Base-by-base conservation (phyloP, 2,888 invertebrate species). In the Gryllus longicercus region DNA sequence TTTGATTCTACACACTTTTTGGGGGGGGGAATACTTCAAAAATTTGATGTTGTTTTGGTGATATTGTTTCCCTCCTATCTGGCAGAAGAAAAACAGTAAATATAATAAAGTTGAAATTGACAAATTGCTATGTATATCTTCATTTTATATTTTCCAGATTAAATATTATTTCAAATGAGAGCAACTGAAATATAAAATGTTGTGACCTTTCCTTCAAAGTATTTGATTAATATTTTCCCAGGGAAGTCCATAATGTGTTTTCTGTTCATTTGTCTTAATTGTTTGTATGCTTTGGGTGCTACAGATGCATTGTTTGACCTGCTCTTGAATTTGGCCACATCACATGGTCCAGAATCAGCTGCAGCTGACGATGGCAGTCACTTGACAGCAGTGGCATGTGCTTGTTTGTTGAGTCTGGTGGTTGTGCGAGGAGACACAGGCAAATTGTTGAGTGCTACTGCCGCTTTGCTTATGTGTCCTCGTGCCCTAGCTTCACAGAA, bases 351-450 rank as follows among this genome's bases (percentile, higher is more conserved):
- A 79, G 89, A 90, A 85, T 89, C 90, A 83, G 89, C 89, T 79
- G 89, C 88, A 83, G 90, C 91, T 2, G 89, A 90, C 84, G 90
- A 91, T 84, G 92, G 93, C 21, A 91, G 90, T 82, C 91, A 91
- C 83, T 90, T 98, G 84, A 95, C 96, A 25, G 93, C 96, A 8
- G 91, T 96, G 81, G 96, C 97, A 79, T 96, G 96, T 86, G 94
- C 98, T 2, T 97, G 97, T 84, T 90, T 99, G 12, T 90, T 98
- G 79, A 96, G 97, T 80, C 89, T 99, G 82, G 96, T 96, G 18
- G 95, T 98, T 78, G 97, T 98, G 2, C 90, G 95, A 80, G 99
- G 98, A 8, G 96, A 97, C 86, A 96, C 97, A 14, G 96, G 96
- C 81, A 94, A 96, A 85, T 92, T 96, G 84, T 89, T 98, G 11